Percentiles rank a stretch among this genome's conserved stretches.
phyloP scores from a whole-genome alignment of 2,113 vertebrate species.

The Paramormyrops kingsleyae region DNA sequence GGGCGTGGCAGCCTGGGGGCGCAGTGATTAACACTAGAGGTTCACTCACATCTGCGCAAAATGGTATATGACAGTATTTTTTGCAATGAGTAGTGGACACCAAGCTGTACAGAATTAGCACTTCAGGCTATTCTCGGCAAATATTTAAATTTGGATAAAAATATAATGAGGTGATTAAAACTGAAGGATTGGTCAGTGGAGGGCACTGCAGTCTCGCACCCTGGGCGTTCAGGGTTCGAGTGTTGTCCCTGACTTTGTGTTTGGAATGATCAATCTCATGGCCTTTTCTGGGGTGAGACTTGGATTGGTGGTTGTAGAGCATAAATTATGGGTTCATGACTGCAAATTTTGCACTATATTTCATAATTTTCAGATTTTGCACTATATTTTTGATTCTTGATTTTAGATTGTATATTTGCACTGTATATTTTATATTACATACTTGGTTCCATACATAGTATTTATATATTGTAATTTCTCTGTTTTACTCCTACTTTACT shows the following conservation, averaged over 20 bases:
- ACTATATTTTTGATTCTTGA: no score
- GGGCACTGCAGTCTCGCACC: neutral
- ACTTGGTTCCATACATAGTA: no score
- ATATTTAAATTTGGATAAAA: neutral
- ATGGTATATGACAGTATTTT: neutral
- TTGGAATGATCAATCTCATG: neutral
- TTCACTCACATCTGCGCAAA: neutral
- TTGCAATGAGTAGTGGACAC: neutral
- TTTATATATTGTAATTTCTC: no score
- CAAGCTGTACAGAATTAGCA: neutral
- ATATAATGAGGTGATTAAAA: neutral
- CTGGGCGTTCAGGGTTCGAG: neutral
- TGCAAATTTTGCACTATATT: no score
- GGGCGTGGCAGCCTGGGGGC: neutral
- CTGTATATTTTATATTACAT: no score
- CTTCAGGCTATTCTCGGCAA: neutral
- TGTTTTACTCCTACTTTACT: no score
- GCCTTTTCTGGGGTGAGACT: neutral
- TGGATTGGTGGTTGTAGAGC: neutral
- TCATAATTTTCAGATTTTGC: no score
- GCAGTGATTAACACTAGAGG: neutral
- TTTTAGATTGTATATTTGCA: no score
- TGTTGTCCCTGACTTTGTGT: neutral
- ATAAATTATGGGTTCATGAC: neutral
- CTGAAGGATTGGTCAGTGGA: neutral